These are phyloP conservation scores for Myotis yumanensis DNA, from an alignment of 2,113 vertebrate species.

Conservation along the genomic window DNA sequence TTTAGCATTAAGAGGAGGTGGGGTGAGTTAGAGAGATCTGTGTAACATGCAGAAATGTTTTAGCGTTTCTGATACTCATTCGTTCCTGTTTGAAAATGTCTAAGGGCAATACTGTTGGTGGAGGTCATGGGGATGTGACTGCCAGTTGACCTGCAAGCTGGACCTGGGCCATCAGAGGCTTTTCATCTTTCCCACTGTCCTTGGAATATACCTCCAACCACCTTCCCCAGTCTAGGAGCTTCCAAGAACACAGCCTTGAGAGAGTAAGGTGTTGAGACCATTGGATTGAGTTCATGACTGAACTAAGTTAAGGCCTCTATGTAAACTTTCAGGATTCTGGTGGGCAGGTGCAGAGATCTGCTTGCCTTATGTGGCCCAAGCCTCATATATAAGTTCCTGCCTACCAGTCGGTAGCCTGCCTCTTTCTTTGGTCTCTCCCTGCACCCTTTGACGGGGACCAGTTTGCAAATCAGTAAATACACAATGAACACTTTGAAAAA, in stretches of 20 bases:
- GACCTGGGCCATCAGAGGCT: background rate
- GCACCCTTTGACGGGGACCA: background rate
- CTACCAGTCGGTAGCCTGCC: background rate
- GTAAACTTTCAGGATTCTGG: background rate
- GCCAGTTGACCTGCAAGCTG: background rate
- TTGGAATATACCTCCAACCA: background rate
- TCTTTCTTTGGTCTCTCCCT: background rate
- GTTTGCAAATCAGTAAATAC: background rate
- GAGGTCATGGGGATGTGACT: background rate
- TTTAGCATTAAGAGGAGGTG: accelerated
- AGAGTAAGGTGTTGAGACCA: background rate
- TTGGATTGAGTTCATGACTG: background rate
- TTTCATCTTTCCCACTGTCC: background rate
- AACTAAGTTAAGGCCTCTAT: background rate
- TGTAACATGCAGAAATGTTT: background rate
- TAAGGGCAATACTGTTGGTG: background rate
- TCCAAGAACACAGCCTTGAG: background rate
- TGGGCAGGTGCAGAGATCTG: background rate
- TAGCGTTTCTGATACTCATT: background rate
- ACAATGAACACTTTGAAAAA: background rate
- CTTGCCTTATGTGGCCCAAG: background rate
- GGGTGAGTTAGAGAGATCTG: background rate
- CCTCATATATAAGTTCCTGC: background rate
- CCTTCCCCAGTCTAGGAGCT: background rate
- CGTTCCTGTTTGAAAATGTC: background rate